Evolutionary conservation across 2,888 invertebrate genomes (phyloP), one percentile per base, ranked within the genome.

Genomic region (Drosophila mulleri): DNA sequence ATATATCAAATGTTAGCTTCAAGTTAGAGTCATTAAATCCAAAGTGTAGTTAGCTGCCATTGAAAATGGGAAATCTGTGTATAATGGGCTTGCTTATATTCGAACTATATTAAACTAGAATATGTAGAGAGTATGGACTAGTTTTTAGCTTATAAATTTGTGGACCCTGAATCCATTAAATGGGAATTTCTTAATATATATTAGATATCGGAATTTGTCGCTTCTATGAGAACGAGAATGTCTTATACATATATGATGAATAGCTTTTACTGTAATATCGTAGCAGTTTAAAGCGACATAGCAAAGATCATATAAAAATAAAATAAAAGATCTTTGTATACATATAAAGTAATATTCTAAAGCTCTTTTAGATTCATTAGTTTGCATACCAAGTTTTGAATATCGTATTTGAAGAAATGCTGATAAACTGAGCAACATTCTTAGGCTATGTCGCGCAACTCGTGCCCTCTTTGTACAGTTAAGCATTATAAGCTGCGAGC

Each of bases 401-500:
- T 48, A 29, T 50, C 32, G 7, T 39, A 37, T 20, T 37, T 52
- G 4, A 37, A 9, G 9, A 23, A 23, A 23, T 26, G 26, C 11
- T 26, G 29, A 14, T 18, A 7, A 11, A 57, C 42, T 20, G 14
- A 57, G 11, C 18, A 32, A 20, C 14, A 44, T 57, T 44, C 20
- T 20, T 32, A 5, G 4, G 42, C 20, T 20, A 20, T 56, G 44
- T 75, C 47, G 59, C 16, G 7, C 62, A 42, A 56, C 42, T 32
- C 37, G 35, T 45, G 44, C 54, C 58, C 63, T 57, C 37, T 29
- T 8, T 29, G 66, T 52, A 56, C 65, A 75, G 58, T 72, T 72
- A 54, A 63, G 57, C 41, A 63, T 18, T 72, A 67, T 76, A 76
- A 80, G 76, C 76, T 64, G 29, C 32, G 7, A 20, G 65, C 60